Percentiles rank a stretch among this genome's conserved stretches.
phyloP scores from a whole-genome alignment of 2,113 vertebrate genomes.

The Peromyscus polionotus region DNA sequence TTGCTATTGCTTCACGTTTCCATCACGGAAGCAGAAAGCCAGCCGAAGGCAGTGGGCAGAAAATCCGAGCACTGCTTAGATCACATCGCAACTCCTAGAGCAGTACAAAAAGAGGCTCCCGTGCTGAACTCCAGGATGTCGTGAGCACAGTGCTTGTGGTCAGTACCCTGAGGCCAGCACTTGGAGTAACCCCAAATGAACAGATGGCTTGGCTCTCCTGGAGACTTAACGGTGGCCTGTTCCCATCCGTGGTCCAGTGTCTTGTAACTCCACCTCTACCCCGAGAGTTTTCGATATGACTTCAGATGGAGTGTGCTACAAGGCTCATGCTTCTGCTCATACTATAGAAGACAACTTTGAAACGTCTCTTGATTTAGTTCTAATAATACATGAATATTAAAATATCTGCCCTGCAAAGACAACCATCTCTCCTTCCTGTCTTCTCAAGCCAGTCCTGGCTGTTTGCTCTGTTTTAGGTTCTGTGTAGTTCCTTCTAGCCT shows the following conservation, averaged over 20 bases:
- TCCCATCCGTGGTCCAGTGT: background rate
- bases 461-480: conserved; percentile 28
- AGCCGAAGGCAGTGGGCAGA: background rate
- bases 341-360: background rate
- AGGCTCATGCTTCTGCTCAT: background rate
- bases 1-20: background rate
- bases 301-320: background rate
- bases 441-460: conserved; percentile 53
- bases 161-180: background rate
- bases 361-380: background rate
- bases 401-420: background rate
- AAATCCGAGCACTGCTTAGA: background rate
- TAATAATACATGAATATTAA: background rate
- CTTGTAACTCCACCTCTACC: background rate
- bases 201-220: background rate
- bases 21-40: background rate
- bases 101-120: background rate
- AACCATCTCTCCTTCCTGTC: conserved; percentile 20
- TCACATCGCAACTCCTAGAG: background rate
- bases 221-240: background rate
- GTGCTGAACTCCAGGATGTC: background rate
- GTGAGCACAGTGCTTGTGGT: background rate
- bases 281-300: background rate
- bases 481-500: conserved; percentile 22
- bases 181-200: background rate